These are phyloP conservation scores for Lamellibrachia luymesi DNA, from an alignment of 1,140 invertebrate species.

Conservation along the genomic window DNA sequence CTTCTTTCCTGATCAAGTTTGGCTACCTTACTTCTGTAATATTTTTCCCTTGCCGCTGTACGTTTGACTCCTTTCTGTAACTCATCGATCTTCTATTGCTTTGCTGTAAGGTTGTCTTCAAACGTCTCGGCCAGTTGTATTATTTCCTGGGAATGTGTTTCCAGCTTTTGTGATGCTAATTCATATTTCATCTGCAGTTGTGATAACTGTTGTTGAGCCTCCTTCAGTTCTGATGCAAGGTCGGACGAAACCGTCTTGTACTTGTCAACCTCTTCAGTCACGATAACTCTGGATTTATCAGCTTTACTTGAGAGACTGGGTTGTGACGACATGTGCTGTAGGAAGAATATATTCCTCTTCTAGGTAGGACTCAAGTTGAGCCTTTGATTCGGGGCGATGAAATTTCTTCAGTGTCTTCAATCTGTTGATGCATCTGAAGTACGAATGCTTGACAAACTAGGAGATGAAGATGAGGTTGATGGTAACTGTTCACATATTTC, in stretches of 20 bases:
- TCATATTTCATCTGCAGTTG: background rate
- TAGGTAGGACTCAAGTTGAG: background rate
- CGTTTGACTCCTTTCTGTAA: background rate
- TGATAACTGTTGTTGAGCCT: background rate
- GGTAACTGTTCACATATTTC: background rate
- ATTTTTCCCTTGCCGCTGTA: background rate
- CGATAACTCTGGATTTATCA: no score
- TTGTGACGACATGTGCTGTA: no score
- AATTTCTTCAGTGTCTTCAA: background rate
- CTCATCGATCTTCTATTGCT: background rate
- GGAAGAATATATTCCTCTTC: background rate
- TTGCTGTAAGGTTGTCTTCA: background rate
- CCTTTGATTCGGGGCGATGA: background rate
- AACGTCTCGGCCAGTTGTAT: background rate
- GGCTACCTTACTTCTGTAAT: background rate
- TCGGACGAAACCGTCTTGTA: background rate
- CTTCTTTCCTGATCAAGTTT: background rate
- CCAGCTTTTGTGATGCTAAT: background rate
- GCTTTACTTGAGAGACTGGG: no score
- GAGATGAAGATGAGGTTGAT: background rate
- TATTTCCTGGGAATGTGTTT: background rate
- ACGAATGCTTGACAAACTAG: background rate
- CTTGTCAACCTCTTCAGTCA: no score
- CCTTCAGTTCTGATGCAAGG: background rate
- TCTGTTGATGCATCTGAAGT: background rate